phyloP scores from a whole-genome alignment of 1,140 invertebrate species.

The Drosophila oshimai region DNA sequence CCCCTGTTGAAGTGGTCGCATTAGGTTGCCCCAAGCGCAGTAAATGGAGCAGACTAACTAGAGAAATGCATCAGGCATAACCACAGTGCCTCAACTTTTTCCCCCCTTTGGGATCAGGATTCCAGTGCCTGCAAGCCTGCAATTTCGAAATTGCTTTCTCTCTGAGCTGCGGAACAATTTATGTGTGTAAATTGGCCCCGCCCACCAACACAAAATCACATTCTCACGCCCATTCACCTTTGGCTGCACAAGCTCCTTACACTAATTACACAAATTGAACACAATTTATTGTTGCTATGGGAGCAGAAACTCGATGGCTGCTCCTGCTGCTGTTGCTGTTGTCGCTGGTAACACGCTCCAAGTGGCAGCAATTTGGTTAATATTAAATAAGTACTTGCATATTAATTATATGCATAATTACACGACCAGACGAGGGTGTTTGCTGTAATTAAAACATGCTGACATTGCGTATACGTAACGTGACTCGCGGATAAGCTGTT shows the following conservation, averaged over 20 bases:
- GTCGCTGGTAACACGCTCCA: conserved; percentile 30
- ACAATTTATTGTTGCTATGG: conserved; percentile 57
- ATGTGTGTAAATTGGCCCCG: conserved; percentile 24
- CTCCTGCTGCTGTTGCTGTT: conserved; percentile 1
- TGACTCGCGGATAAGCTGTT: conserved; percentile 41
- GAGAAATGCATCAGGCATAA: conserved; percentile 38
- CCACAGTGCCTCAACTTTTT: conserved; percentile 6
- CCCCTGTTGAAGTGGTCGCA: not conserved
- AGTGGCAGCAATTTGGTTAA: conserved; percentile 72
- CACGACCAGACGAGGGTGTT: conserved; percentile 37
- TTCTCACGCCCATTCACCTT: not conserved
- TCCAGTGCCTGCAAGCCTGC: conserved; percentile 12
- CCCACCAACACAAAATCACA: not conserved
- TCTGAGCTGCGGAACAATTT: conserved; percentile 28
- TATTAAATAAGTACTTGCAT: conserved; percentile 74
- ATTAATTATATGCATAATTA: conserved; percentile 80
- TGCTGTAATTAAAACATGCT: conserved; percentile 59
- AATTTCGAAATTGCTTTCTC: conserved; percentile 44
- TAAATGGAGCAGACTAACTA: conserved; percentile 31
- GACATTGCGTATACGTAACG: conserved; percentile 63
- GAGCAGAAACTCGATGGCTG: conserved; percentile 4
- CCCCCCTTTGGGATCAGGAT: not conserved
- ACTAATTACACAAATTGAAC: conserved; percentile 76
- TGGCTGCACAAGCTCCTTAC: conserved; percentile 50
- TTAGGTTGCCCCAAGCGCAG: not conserved